Evolutionary conservation across 1,140 invertebrate species (phyloP), one percentile per base, ranked within the genome.

Genomic region (Hycleus cichorii): DNA sequence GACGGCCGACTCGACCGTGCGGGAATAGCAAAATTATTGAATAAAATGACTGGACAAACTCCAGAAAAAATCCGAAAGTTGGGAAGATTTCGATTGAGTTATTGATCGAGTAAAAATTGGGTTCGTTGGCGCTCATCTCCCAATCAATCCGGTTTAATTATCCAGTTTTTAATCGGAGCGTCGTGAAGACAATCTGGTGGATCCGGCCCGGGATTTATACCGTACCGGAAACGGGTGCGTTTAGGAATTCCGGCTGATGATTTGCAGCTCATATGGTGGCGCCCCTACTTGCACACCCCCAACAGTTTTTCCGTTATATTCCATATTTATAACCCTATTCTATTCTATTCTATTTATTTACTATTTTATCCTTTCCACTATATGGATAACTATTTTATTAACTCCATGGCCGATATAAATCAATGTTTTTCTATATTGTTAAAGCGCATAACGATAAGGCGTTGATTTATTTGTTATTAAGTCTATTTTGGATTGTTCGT

Each of bases 201-300:
- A 62, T 66, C 62, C 64, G 62, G 64, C 49, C 3, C 10, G 3
- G 9, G 40, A 42, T 49, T 61, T 55, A 58, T 64, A 55, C 57
- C 49, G 50, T 47, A 60, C 59, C 64, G 64, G 64, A 66, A 66
- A 58, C 58, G 62, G 60, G 64, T 64, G 64, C 64, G 64, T 64
- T 66, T 66, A 66, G 64, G 64, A 66, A 66, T 66, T 66, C 64
- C 64, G 62, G 59, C 62, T 43, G 59, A 66, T 66, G 64, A 66
- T 66, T 66, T 66, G 64, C 64, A 60, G 56, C 64, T 56, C 59
- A 56, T 58, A 58, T 60, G 59, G 5, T 42, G 8, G 47, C 47
- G 51, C 51, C 57, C 60, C 49, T 49, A 47, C 39, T 46, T 32
- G 38, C 52, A 55, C 52, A 46, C 54, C 54, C 52, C 50, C 49